Evolutionary conservation across 2,888 invertebrate species (phyloP), one percentile per base, ranked within the genome.

Genomic region (Tipula unca): DNA sequence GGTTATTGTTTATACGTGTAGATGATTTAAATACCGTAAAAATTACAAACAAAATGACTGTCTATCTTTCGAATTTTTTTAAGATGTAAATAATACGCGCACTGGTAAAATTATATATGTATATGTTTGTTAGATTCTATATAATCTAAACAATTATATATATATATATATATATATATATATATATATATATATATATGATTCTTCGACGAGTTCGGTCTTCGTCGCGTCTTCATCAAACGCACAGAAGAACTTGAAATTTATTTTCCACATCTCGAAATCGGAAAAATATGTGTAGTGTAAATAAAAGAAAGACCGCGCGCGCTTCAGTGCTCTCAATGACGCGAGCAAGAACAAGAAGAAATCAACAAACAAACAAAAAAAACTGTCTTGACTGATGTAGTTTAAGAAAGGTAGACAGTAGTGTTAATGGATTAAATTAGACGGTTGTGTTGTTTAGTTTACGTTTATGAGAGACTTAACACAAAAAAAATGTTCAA

Each of bases 11-110:
- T 69, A 69, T 69, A 69, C 25, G 25, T 25, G 69, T 25, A 25
- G 69, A 69, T 69, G 69, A 69, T 69, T 69, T 69, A 69, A 69
- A 69, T 25, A 69, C 69, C 69, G 69, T 69, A 69, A 69, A 69
- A 69, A 69, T 69, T 69, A 69, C 69, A 69, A 69, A 69, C 69
- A 69, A 69, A 69, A 69, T 69, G 69, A 25, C 69, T 69, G 69
- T 69, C 69, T 69, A 69, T 69, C 69, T 69, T 3, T 69, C 69
- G 69, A 69, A 69, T 10, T 25, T 17, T 17, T 25, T 20, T 69
- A 69, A 69, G 69, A 69, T 69, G 69, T 69, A 69, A 69, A 69
- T 69, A 69, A 69, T 69, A 20, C 69, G 69, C 10, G 25, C 69
- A 13, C 25, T 69, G 14, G 69, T 69, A 69, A 3, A 25, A 1